A percentile compares a stretch with the other conserved stretches of the same genome.
phyloP scores from a whole-genome alignment of 2,113 vertebrate genomes.

The Dicaeum eximium region DNA sequence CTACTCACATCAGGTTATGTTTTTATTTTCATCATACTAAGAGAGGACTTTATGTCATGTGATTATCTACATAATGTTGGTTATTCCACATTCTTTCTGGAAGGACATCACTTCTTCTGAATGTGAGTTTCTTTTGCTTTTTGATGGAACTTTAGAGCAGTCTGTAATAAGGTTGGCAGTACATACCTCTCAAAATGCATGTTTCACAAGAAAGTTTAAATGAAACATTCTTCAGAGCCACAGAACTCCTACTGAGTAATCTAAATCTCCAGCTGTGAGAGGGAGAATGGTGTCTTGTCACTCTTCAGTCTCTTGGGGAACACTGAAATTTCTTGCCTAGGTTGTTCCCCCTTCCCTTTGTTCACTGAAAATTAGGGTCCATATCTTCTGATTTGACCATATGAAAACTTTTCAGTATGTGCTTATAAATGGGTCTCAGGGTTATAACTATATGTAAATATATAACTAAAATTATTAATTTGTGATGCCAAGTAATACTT shows the following conservation, averaged over 20 bases:
- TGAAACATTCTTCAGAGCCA: background rate
- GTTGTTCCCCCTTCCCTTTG: background rate
- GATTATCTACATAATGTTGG: background rate
- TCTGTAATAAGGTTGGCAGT: background rate
- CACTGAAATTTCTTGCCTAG: background rate
- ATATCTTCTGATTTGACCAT: background rate
- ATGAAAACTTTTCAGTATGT: background rate
- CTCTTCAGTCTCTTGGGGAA: background rate
- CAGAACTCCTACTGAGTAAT: background rate
- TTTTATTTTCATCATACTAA: background rate
- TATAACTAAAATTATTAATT: background rate
- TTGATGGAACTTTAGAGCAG: background rate
- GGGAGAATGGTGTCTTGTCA: background rate
- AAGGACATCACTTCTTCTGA: background rate
- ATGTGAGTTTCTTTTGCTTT: background rate
- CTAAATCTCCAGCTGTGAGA: background rate
- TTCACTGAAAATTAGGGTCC: background rate
- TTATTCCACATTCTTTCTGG: background rate
- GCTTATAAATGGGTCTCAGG: background rate
- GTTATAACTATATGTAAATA: background rate
- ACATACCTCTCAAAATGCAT: background rate
- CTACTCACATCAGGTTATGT: background rate
- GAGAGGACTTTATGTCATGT: background rate
- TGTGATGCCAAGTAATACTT: background rate
- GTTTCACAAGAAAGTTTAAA: background rate